Evolutionary conservation across 2,888 invertebrate genomes (phyloP).

Genomic region (Parapristionchus giblindavisi): DNA sequence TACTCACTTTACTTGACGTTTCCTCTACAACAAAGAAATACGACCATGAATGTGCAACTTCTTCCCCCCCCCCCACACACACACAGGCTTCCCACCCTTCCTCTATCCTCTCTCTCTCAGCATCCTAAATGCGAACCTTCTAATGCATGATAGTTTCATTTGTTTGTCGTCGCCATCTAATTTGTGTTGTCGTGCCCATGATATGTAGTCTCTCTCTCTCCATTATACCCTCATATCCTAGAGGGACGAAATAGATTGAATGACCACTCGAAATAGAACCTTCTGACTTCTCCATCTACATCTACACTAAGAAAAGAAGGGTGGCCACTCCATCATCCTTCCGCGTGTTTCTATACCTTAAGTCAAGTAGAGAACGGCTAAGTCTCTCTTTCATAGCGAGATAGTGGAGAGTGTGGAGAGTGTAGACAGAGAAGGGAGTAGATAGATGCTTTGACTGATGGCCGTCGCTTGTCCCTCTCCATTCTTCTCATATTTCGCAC

Average conservation of each 20-base stretch:
- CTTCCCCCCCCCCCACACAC: too few relatives aligned
- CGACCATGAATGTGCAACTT: too few relatives aligned
- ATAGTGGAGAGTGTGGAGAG: neutral
- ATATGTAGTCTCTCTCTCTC: neutral
- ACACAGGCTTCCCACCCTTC: too few relatives aligned
- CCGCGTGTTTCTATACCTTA: neutral
- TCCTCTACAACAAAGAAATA: too few relatives aligned
- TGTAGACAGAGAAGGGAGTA: neutral
- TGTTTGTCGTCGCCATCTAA: too few relatives aligned
- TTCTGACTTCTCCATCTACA: neutral
- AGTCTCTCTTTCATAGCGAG: too few relatives aligned
- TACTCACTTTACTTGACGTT: too few relatives aligned
- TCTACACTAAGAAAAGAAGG: neutral
- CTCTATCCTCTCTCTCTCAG: neutral
- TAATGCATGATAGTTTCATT: too few relatives aligned
- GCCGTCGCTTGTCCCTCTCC: neutral
- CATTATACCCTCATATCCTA: neutral
- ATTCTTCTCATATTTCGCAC: constrained; percentile 37
- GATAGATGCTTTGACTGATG: constrained; percentile 30
- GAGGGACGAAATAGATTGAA: neutral
- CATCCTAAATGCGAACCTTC: too few relatives aligned
- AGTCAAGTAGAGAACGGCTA: neutral
- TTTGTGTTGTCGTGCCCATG: too few relatives aligned
- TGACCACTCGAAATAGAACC: too few relatives aligned
- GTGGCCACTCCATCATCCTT: constrained; percentile 25